Conservation (phyloP, 2,888 invertebrate genomes). For the Drosophila falleni region DNA sequence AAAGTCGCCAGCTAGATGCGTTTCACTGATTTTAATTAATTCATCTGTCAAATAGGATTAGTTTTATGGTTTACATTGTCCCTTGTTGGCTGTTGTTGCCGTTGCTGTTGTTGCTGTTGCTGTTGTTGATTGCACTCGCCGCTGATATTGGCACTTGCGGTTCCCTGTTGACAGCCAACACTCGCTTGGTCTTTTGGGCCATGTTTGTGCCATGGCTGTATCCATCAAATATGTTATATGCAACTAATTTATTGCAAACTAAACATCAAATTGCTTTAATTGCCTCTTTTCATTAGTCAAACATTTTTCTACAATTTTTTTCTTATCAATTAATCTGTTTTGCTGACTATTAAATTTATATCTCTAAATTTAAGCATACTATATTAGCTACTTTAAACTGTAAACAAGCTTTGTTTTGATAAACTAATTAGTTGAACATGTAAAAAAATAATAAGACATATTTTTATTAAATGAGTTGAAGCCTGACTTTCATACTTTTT, state of each 20-base stretch:
- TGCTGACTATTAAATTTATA: too few relatives aligned
- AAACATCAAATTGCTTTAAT: constrained; percentile 47
- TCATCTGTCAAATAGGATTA: constrained; percentile 84
- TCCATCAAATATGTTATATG: constrained; percentile 30
- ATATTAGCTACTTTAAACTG: too few relatives aligned
- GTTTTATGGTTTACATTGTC: constrained; percentile 80
- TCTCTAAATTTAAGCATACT: too few relatives aligned
- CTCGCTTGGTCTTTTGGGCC: neutral
- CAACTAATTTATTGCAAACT: constrained; percentile 57
- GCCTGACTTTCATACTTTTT: too few relatives aligned
- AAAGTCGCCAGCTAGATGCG: constrained; percentile 71
- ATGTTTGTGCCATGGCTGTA: constrained; percentile 1
- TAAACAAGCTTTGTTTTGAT: too few relatives aligned
- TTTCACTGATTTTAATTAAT: constrained; percentile 83
- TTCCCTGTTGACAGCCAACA: constrained; percentile 40
- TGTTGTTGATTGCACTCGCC: constrained; percentile 34
- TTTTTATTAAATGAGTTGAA: too few relatives aligned
- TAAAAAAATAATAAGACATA: too few relatives aligned
- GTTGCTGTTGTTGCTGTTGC: constrained; percentile 33
- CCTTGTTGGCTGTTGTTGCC: constrained; percentile 27
- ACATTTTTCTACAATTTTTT: too few relatives aligned
- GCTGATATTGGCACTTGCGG: constrained; percentile 56
- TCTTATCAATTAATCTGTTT: too few relatives aligned
- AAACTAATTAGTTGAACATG: too few relatives aligned
- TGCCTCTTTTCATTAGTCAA: neutral